Base-by-base conservation (phyloP, 2,113 vertebrate genomes). In the Siniperca knerii region DNA sequence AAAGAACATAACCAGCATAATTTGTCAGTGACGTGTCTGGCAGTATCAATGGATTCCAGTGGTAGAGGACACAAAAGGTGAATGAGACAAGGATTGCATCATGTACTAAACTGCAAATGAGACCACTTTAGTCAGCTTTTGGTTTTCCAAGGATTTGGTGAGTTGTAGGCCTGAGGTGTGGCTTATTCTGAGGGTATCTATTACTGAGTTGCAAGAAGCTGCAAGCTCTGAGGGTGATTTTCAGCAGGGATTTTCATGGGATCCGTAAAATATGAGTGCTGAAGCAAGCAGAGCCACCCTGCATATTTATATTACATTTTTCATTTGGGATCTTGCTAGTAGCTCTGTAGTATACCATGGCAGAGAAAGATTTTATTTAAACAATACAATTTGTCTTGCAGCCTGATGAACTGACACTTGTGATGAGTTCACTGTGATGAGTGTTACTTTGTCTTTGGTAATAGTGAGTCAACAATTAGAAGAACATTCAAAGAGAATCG, bases 1-100 rank as follows among this genome's bases (percentile, higher is more conserved):
- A 81, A 60, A 70, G 40, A 77, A 64, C 84, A 83, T 61, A 50
- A 79, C 68, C 68, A 58, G 61, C 37, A 65, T 48, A 15, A 66
- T 85, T 76, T 73, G 70, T 21, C 61, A n/a, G 54, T 69, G 52
- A 77, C 15, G 40, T 57, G n/a, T 76, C 60, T 72, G 62, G 42
- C n/a, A 66, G 55, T 29, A 33, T 40, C 11, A 52, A 44, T 0
- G 0, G 25, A 79, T 42, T 37, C 44, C 60, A 77, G 40, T 37
- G 6, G 21, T 40, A 40, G 25, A 65, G 4, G 20, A 74, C 21
- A 48, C 21, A 79, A 60, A 16, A 78, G 35, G 52, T 73, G 74
- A 78, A 66, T 29, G 54, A 58, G 54, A 50, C 48, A 65, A 37
- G 37, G 55, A 70, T 21, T 29, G 50, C 50, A 70, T 69, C 66